Conservation (phyloP, 2,888 invertebrate genomes). For the Timema podura region DNA sequence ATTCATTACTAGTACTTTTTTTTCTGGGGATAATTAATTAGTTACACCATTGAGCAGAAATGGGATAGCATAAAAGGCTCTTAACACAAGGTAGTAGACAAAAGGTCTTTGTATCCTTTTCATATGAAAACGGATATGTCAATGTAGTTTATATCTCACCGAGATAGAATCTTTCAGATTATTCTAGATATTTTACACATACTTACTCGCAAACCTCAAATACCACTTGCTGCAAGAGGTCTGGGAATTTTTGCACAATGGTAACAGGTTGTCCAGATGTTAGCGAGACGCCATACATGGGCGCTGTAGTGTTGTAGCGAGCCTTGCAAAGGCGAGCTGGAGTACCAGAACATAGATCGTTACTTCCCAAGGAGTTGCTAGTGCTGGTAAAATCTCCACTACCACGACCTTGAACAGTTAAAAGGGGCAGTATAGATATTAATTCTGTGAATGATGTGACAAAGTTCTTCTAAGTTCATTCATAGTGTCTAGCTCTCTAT, state of each 20-base stretch:
- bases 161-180: no score
- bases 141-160: no score
- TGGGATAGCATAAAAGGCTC: neutral
- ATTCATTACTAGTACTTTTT: no score
- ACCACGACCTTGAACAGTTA: no score
- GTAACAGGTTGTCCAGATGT: conserved; percentile 91
- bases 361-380: conserved; percentile 37
- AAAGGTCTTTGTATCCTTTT: no score
- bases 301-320: conserved; percentile 88
- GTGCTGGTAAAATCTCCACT: conserved; percentile 33
- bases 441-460: no score
- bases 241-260: conserved; percentile 91
- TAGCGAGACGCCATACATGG: conserved; percentile 90
- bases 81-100: neutral
- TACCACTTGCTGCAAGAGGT: conserved; percentile 85
- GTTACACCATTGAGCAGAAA: no score
- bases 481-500: no score
- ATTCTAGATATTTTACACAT: conserved; percentile 17
- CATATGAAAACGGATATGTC: no score
- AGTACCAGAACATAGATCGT: conserved; percentile 54
- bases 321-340: conserved; percentile 80
- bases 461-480: no score
- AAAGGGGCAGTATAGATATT: no score
- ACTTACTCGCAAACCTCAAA: conserved; percentile 91
- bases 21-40: no score